Evolutionary conservation across 2,888 invertebrate genomes (phyloP).

Genomic region (Nemoura dubitans): DNA sequence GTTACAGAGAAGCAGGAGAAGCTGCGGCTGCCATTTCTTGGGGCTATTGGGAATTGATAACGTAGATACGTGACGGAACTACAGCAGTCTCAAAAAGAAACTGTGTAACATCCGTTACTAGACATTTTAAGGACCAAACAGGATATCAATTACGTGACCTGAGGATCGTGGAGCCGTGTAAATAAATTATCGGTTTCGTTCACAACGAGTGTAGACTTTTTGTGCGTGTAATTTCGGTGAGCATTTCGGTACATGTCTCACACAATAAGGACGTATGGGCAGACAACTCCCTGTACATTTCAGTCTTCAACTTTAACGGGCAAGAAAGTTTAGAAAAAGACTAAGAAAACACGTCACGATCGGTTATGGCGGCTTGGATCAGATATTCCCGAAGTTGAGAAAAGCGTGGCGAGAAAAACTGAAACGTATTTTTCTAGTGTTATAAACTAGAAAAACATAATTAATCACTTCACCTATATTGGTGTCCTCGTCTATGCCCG

Average conservation of each 20-base stretch:
- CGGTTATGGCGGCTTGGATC: no score
- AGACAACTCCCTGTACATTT: no score
- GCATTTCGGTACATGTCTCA: neutral
- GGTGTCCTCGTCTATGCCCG: no score
- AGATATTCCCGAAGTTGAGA: no score
- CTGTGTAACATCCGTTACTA: slow-evolving; percentile 22
- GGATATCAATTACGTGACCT: slow-evolving; percentile 34
- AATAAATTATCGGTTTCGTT: neutral
- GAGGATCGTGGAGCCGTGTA: neutral
- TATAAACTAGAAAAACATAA: no score
- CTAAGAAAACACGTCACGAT: no score
- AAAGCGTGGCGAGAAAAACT: no score
- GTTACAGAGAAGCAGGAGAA: neutral
- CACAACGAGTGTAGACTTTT: neutral
- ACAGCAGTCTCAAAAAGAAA: neutral
- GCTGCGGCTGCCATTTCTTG: neutral
- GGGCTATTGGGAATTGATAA: slow-evolving; percentile 37
- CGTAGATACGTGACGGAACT: slow-evolving; percentile 30
- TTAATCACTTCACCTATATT: no score
- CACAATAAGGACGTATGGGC: neutral
- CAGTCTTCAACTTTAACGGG: no score
- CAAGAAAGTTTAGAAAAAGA: no score
- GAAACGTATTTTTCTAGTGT: no score
- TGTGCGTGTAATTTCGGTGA: neutral
- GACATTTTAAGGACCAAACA: slow-evolving; percentile 1